phyloP scores from a whole-genome alignment of 2,113 vertebrate species.

The Spheniscus mendiculus region DNA sequence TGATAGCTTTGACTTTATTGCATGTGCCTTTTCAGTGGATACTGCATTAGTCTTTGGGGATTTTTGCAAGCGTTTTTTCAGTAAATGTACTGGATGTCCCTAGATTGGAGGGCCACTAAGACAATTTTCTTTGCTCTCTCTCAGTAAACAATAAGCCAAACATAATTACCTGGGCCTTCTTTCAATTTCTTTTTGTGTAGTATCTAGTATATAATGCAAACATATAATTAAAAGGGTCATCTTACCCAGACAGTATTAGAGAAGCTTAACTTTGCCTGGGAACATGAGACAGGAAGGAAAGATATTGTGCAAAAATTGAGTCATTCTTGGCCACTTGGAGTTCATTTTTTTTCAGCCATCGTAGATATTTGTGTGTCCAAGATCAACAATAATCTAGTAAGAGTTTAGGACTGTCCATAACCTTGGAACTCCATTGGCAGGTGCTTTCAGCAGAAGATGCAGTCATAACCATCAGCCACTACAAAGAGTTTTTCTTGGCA shows the following conservation, averaged over 20 bases:
- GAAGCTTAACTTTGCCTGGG: not conserved
- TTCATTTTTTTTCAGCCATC: not conserved
- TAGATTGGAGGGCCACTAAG: not conserved
- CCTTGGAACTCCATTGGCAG: not conserved
- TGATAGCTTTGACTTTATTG: not conserved
- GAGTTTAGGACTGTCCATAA: not conserved
- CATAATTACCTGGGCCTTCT: not conserved
- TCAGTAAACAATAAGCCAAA: not conserved
- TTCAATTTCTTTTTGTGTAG: not conserved
- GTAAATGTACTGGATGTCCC: not conserved
- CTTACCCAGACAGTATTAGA: not conserved
- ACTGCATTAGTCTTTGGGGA: not conserved
- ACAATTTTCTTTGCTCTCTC: not conserved
- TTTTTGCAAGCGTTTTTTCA: not conserved
- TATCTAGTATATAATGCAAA: not conserved
- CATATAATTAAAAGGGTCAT: not conserved
- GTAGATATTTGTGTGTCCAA: not conserved
- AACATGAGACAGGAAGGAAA: not conserved
- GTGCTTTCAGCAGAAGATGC: not conserved
- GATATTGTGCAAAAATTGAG: not conserved
- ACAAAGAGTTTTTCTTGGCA: not conserved
- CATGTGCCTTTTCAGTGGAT: not conserved
- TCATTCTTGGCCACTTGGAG: not conserved
- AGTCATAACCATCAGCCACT: not conserved
- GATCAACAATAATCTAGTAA: not conserved